These are phyloP conservation scores for Pipistrellus kuhlii DNA, from an alignment of 2,797 vertebrate species.

Conservation along the genomic window DNA sequence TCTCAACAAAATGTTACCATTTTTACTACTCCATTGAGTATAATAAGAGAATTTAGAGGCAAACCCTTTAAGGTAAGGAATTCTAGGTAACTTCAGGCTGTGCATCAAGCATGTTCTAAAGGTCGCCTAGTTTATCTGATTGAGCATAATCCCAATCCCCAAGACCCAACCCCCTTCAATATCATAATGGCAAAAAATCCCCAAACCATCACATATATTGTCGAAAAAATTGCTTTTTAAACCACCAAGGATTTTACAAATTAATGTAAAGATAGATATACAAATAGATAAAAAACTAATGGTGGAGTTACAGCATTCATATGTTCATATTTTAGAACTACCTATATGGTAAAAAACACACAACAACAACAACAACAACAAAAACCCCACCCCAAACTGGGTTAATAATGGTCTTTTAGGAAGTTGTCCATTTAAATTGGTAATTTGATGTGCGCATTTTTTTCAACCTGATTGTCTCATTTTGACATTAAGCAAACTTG, in stretches of 20 bases:
- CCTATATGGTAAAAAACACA: not conserved
- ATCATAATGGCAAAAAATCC: not conserved
- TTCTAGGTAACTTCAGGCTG: not conserved
- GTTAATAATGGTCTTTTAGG: not conserved
- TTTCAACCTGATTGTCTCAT: not conserved
- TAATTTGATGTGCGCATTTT: slow-evolving; percentile 28
- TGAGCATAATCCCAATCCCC: not conserved
- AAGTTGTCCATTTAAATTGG: not conserved
- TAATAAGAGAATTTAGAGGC: not conserved
- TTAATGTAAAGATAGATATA: slow-evolving; percentile 10
- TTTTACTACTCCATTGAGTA: not conserved
- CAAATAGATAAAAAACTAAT: slow-evolving; percentile 4
- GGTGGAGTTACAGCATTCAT: not conserved
- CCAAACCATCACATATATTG: not conserved
- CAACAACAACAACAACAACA: not conserved
- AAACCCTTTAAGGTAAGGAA: slow-evolving; percentile 20
- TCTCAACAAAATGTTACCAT: slow-evolving; percentile 16
- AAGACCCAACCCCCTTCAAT: not conserved
- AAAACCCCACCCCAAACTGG: not conserved
- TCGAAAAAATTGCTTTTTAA: slow-evolving; percentile 28
- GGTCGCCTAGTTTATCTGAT: not conserved
- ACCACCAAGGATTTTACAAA: slow-evolving; percentile 9
- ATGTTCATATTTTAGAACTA: slow-evolving; percentile 38
- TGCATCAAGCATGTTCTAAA: not conserved
- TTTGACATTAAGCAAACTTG: slow-evolving; percentile 38